Evolutionary conservation across 1,140 invertebrate species (phyloP).

Genomic region (Caenorhabditis briggsae): DNA sequence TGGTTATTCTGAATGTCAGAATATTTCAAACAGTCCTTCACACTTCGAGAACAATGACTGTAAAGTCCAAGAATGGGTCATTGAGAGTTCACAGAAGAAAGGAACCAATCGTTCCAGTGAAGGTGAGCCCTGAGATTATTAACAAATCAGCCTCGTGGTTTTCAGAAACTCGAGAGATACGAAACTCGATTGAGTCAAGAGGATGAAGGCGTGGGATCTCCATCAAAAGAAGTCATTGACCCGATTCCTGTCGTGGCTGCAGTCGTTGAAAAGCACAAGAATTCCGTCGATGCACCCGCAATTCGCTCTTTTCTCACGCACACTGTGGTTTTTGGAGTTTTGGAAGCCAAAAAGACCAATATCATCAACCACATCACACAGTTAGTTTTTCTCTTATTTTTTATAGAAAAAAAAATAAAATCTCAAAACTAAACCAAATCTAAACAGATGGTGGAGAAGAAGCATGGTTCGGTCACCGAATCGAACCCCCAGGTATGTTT

Average conservation of each 20-base stretch:
- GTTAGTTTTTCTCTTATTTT: constrained; percentile 20
- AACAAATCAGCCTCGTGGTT: background rate
- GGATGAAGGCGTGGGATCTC: constrained; percentile 40
- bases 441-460: constrained; percentile 47
- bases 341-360: constrained; percentile 49
- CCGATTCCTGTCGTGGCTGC: constrained; percentile 31
- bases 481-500: background rate
- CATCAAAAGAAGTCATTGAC: constrained; percentile 53
- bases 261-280: constrained; percentile 48
- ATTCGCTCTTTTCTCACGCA: constrained; percentile 48
- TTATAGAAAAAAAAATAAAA: background rate
- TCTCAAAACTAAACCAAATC: background rate
- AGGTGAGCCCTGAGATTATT: background rate
- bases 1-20: constrained; percentile 73
- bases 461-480: constrained; percentile 34
- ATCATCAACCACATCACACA: constrained; percentile 55
- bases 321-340: constrained; percentile 53
- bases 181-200: constrained; percentile 30
- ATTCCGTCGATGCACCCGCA: constrained; percentile 30
- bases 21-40: constrained; percentile 72
- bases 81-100: constrained; percentile 55
- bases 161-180: constrained; percentile 55
- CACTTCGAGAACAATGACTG: constrained; percentile 43
- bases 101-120: constrained; percentile 30
- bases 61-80: constrained; percentile 43